These are phyloP conservation scores for Scrobipalpa atriplicella DNA, from an alignment of 2,888 invertebrate genomes.

Conservation along the genomic window DNA sequence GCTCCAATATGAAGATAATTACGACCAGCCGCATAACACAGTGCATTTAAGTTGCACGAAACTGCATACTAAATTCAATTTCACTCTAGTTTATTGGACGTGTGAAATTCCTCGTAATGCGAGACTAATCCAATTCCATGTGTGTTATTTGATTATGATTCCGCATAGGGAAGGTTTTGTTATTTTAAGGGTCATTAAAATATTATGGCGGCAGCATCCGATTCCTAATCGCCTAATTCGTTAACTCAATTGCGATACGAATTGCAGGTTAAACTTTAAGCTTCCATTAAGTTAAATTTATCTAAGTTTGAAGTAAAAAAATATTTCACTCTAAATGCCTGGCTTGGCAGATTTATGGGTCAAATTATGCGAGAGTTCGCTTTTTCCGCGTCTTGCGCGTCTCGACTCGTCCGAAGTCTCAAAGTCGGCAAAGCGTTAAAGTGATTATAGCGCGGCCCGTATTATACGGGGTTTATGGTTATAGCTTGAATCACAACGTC, in stretches of 20 bases:
- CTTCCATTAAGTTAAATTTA: slow-evolving; percentile 25
- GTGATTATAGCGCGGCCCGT: not conserved
- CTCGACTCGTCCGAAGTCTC: slow-evolving; percentile 7
- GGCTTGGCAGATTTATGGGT: slow-evolving; percentile 26
- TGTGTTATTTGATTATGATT: slow-evolving; percentile 18
- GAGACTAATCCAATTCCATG: slow-evolving; percentile 21
- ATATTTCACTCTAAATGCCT: slow-evolving; percentile 26
- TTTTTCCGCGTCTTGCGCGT: slow-evolving; percentile 16
- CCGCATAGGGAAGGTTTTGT: slow-evolving; percentile 3
- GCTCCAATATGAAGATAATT: slow-evolving; percentile 51
- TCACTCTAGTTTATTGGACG: slow-evolving; percentile 28
- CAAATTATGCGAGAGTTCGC: slow-evolving; percentile 24
- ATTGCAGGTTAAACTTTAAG: slow-evolving; percentile 18
- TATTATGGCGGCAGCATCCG: not conserved
- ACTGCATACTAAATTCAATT: slow-evolving; percentile 23
- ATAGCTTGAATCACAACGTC: slow-evolving; percentile 13
- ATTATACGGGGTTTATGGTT: slow-evolving; percentile 1
- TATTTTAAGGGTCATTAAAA: slow-evolving; percentile 9
- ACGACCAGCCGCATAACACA: slow-evolving; percentile 41
- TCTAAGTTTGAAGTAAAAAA: slow-evolving; percentile 25
- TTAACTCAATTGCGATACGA: slow-evolving; percentile 1
- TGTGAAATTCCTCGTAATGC: slow-evolving; percentile 26
- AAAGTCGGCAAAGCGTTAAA: slow-evolving; percentile 19
- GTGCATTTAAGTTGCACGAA: slow-evolving; percentile 27
- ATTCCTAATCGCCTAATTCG: slow-evolving; percentile 3